Conservation (phyloP, 1,140 invertebrate genomes). For the Sesamia nonagrioides region DNA sequence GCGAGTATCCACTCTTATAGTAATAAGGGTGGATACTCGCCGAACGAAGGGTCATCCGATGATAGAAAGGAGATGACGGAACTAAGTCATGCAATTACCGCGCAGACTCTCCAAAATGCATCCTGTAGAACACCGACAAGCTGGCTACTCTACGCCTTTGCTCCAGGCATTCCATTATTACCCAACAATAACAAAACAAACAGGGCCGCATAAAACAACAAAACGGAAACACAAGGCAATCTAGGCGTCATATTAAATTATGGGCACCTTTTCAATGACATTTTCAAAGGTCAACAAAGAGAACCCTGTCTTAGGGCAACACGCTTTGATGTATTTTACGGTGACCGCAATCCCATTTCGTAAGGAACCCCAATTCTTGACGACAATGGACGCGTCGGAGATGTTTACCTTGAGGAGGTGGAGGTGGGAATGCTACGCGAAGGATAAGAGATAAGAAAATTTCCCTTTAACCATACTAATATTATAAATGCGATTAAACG, state of each 20-base stretch:
- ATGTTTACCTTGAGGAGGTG: conserved; percentile 44
- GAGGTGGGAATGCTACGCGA: conserved; percentile 10
- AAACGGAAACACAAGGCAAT: background rate
- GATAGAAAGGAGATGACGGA: too few relatives aligned
- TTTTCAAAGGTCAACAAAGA: conserved; percentile 32
- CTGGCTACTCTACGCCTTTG: too few relatives aligned
- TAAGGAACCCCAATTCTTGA: conserved; percentile 51
- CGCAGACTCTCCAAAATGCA: too few relatives aligned
- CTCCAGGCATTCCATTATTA: too few relatives aligned
- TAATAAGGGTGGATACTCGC: too few relatives aligned
- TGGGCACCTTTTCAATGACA: conserved; percentile 40
- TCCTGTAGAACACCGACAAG: too few relatives aligned
- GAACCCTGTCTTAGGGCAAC: background rate
- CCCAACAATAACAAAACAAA: background rate
- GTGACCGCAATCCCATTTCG: conserved; percentile 52
- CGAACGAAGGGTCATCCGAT: too few relatives aligned
- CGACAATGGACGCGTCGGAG: conserved; percentile 49
- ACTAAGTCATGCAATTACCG: too few relatives aligned
- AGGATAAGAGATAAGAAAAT: background rate
- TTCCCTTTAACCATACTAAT: background rate
- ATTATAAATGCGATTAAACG: too few relatives aligned
- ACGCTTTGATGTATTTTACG: conserved; percentile 50
- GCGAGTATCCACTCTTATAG: too few relatives aligned
- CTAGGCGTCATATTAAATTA: conserved; percentile 36
- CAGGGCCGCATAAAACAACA: background rate